Base-by-base conservation (phyloP, 2,797 vertebrate genomes). In the Scarus forsteni region DNA sequence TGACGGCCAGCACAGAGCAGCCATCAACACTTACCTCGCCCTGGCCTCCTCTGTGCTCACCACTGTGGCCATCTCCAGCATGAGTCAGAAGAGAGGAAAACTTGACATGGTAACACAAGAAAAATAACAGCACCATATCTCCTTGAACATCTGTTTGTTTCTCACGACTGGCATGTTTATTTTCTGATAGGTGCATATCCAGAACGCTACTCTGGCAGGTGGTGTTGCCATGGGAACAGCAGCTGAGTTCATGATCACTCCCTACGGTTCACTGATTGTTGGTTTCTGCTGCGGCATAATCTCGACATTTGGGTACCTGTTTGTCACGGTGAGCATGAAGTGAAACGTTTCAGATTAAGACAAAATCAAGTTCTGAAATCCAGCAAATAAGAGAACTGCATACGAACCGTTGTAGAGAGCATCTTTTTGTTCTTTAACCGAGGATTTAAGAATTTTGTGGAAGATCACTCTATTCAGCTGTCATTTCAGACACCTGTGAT, bases 191-290 rank as follows among this genome's bases (percentile, higher is more conserved):
- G 98, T 99, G 10, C 97, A 98, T 68, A 95, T 99, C 85, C 98
- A 99, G 92, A 99, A 99, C 0, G 95, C 97, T 75, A 96, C 97
- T 0, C 88, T 99, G 66, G 98, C 98, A 0, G 98, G 96, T 0
- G 98, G 96, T 0, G 98, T 99, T 68, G 97, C 96, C 0, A 96
- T 98, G 93, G 98, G 98, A 70, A 97, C 98, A 0, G 86, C 97
- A 0, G 96, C 96, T 0, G 98, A 99, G 90, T 97, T 99, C 92
- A 96, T 98, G 96, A 94, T 99, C 80, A 92, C 88, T 35, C 95
- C 97, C 0, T 99, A 98, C 0, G 98, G 97, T 0, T 83, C 97
- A 8, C 93, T 99, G 60, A 97, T 99, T 1, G 94, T 98, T 0
- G 98, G 98, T 15, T 97, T 97, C 88, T 66, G 91, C 87, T 93